These are phyloP conservation scores for Dermatophagoides farinae DNA, from an alignment of 1,140 invertebrate genomes.

Conservation along the genomic window DNA sequence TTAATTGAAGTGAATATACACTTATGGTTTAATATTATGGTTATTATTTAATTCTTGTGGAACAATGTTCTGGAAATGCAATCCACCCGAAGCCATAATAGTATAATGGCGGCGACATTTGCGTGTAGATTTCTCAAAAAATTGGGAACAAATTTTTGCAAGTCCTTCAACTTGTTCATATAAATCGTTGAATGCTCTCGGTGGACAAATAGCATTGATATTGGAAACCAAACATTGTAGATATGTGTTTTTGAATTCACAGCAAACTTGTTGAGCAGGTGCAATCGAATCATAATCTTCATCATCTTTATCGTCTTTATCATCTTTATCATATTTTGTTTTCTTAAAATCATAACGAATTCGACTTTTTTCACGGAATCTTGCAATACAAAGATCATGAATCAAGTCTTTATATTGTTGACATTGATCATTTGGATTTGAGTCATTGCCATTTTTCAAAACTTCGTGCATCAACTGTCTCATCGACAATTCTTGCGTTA, in stretches of 20 bases:
- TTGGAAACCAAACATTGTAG: neutral
- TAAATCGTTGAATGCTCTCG: neutral
- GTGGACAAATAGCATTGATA: neutral
- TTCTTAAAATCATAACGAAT: neutral
- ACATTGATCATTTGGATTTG: neutral
- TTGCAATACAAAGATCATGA: neutral
- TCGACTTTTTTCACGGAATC: neutral
- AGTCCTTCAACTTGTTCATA: neutral
- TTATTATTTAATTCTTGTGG: too few relatives aligned
- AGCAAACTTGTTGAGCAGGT: neutral
- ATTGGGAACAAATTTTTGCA: neutral
- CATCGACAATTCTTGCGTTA: too few relatives aligned
- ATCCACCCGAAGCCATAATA: too few relatives aligned
- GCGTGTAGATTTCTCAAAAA: neutral
- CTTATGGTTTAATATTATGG: too few relatives aligned
- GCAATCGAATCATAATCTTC: neutral
- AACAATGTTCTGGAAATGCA: too few relatives aligned
- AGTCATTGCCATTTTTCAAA: neutral
- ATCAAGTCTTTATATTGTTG: neutral
- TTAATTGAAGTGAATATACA: too few relatives aligned
- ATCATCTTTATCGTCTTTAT: neutral
- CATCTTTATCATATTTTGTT: neutral
- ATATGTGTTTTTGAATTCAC: neutral
- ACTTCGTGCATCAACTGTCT: neutral
- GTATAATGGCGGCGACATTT: neutral